Percentiles rank a stretch among this genome's conserved stretches.
These are phyloP conservation scores for Pseudomyrmex concolor DNA, from an alignment of 1,140 invertebrate species.

Conservation along the genomic window DNA sequence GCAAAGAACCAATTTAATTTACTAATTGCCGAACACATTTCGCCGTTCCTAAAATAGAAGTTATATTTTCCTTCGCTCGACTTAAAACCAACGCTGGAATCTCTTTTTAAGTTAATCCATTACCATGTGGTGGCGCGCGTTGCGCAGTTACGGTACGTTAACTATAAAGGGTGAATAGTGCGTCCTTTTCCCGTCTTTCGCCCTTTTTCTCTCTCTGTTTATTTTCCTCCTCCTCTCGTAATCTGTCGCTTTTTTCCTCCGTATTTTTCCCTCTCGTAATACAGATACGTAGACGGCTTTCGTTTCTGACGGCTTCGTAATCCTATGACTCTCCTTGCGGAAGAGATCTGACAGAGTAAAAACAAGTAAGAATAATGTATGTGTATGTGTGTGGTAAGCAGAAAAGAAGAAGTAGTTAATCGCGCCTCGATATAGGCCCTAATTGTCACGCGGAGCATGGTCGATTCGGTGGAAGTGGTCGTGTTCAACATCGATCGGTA, in stretches of 20 bases:
- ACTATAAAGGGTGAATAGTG: conserved; percentile 47
- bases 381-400: not conserved
- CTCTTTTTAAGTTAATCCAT: conserved; percentile 59
- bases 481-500: conserved; percentile 69
- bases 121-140: conserved; percentile 55
- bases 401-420: conserved; percentile 10
- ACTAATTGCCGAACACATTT: conserved; percentile 34
- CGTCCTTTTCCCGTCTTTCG: conserved; percentile 60
- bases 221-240: conserved; percentile 67
- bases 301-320: conserved; percentile 69
- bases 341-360: conserved; percentile 66
- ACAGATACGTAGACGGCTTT: conserved; percentile 60
- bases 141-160: conserved; percentile 52
- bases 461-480: conserved; percentile 56
- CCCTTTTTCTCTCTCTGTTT: conserved; percentile 71
- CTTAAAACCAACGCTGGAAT: conserved; percentile 42
- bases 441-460: conserved; percentile 62
- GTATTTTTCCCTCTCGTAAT: conserved; percentile 73
- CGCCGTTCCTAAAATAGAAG: conserved; percentile 29
- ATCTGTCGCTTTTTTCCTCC: conserved; percentile 73
- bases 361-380: conserved; percentile 27
- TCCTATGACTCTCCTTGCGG: conserved; percentile 78
- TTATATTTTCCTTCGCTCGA: conserved; percentile 16
- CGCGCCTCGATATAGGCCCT: conserved; percentile 47
- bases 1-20: conserved; percentile 36